Conservation (phyloP, 2,113 vertebrate genomes). For the Prunella himalayana region DNA sequence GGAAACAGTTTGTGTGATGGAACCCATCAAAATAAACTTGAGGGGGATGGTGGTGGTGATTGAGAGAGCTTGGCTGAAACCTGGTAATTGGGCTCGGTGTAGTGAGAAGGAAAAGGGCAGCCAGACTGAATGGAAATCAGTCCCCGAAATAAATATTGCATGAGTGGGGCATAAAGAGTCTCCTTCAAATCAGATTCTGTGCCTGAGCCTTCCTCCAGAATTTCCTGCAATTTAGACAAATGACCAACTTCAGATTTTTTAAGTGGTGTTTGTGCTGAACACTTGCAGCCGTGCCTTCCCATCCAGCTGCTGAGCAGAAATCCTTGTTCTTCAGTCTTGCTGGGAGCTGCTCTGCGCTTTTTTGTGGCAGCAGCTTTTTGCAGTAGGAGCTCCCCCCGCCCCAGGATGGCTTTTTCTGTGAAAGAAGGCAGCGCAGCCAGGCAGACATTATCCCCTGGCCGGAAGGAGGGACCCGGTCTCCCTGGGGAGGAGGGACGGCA, state of each 20-base stretch:
- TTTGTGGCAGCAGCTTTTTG: conserved; percentile 15
- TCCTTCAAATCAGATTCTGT: neutral
- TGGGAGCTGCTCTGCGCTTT: neutral
- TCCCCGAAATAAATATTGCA: neutral
- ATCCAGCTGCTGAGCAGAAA: conserved; percentile 23
- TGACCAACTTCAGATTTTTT: neutral
- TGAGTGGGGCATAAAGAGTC: neutral
- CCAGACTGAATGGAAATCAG: neutral
- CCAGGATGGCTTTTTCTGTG: neutral
- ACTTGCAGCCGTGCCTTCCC: neutral
- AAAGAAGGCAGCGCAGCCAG: neutral
- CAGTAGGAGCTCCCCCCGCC: neutral
- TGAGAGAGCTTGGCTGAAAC: neutral
- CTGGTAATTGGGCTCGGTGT: neutral
- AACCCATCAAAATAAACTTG: neutral
- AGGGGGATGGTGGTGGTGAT: neutral
- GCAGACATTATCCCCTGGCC: conserved; percentile 40
- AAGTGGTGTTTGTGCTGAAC: conserved; percentile 1
- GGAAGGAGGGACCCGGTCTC: conserved; percentile 57
- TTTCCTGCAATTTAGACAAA: conserved; percentile 3
- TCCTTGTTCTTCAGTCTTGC: neutral
- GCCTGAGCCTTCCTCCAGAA: neutral
- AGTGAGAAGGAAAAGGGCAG: neutral
- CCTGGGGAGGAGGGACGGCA: conserved; percentile 32
- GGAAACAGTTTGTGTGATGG: neutral